These are phyloP conservation scores for Holotrichia oblita DNA, from an alignment of 1,140 invertebrate species.

Conservation along the genomic window DNA sequence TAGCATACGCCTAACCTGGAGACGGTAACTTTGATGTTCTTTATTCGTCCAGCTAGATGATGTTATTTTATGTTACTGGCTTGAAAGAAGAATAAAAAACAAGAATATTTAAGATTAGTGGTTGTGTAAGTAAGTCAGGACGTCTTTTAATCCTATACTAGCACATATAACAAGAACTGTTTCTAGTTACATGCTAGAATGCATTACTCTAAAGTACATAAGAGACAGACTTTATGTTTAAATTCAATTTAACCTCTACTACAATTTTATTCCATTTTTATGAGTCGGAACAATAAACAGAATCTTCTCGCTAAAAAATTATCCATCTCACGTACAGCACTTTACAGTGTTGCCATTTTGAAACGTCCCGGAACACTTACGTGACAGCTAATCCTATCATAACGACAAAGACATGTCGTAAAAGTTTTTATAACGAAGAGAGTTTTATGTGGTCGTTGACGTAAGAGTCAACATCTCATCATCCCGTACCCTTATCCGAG, in stretches of 20 bases:
- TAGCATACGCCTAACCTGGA: too few species aligned
- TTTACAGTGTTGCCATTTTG: background rate
- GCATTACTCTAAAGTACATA: too few species aligned
- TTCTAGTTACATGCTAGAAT: too few species aligned
- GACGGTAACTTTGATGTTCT: too few species aligned
- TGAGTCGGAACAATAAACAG: background rate
- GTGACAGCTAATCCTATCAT: slow-evolving; percentile 2
- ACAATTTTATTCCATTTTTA: background rate
- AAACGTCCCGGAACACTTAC: slow-evolving; percentile 2
- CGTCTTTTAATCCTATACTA: too few species aligned
- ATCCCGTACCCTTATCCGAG: background rate
- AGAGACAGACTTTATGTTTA: too few species aligned
- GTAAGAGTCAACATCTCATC: slow-evolving; percentile 33
- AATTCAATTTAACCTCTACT: background rate
- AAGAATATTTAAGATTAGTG: too few species aligned
- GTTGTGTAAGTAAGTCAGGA: too few species aligned
- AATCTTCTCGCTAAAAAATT: background rate
- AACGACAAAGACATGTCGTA: slow-evolving; percentile 7
- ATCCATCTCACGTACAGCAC: background rate
- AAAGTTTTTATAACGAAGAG: slow-evolving; percentile 33
- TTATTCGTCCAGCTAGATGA: too few species aligned
- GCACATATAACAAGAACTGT: too few species aligned
- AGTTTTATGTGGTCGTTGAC: slow-evolving; percentile 28
- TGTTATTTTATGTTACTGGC: too few species aligned
- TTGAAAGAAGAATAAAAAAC: too few species aligned